phyloP scores from a whole-genome alignment of 2,888 invertebrate species.

The Drosophila pseudotakahashii region DNA sequence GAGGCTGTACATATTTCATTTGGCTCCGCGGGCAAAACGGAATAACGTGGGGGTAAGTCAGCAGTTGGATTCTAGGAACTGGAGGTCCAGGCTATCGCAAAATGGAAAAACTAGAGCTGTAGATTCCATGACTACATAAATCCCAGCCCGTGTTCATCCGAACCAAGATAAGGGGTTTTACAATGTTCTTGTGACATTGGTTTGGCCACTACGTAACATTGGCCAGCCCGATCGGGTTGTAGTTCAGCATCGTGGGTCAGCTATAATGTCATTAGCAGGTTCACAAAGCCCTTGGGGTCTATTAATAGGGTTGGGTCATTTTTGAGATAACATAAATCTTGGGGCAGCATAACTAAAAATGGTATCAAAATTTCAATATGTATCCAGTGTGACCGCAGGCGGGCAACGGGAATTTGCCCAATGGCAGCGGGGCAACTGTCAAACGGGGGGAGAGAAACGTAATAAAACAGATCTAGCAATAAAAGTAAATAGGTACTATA shows the following conservation, averaged over 20 bases:
- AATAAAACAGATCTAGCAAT: not conserved
- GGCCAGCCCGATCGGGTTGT: not conserved
- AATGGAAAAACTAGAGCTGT: not conserved
- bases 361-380: conserved; percentile 70
- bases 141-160: conserved; percentile 5
- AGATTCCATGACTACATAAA: not conserved
- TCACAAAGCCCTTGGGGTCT: not conserved
- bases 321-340: conserved; percentile 43
- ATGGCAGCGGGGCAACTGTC: not conserved
- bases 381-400: conserved; percentile 35
- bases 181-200: conserved; percentile 27
- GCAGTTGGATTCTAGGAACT: conserved; percentile 1
- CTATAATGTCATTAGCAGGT: too few relatives aligned
- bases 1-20: conserved; percentile 4
- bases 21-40: conserved; percentile 8
- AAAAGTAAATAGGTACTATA: too few relatives aligned
- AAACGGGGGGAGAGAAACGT: not conserved
- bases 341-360: conserved; percentile 66
- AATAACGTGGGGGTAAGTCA: conserved; percentile 8
- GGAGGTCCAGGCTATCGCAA: not conserved
- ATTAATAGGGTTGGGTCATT: conserved; percentile 20
- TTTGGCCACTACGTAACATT: conserved; percentile 20
- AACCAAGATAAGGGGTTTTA: conserved; percentile 24
- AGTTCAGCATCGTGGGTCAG: not conserved
- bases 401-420: not conserved